phyloP scores from a whole-genome alignment of 2,113 vertebrate species.

The Agapornis roseicollis region DNA sequence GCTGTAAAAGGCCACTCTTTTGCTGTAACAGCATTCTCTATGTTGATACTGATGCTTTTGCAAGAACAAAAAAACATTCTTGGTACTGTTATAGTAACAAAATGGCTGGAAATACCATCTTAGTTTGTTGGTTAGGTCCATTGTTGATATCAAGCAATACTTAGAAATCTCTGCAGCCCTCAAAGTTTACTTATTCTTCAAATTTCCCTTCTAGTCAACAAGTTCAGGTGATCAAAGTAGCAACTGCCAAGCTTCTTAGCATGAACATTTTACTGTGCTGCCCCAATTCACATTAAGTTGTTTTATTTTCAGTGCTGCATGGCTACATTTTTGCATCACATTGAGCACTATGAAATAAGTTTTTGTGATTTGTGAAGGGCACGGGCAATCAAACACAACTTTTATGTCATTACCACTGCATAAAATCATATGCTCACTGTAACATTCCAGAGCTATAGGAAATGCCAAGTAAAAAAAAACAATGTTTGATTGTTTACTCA shows the following conservation, averaged over 20 bases:
- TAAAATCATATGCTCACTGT: not conserved
- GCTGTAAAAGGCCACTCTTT: not conserved
- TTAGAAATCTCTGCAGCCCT: not conserved
- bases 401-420: slow-evolving; percentile 2
- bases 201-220: not conserved
- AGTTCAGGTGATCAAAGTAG: not conserved
- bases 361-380: slow-evolving; percentile 48
- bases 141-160: not conserved
- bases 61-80: not conserved
- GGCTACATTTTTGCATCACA: slow-evolving; percentile 17
- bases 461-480: not conserved
- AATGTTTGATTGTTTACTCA: slow-evolving; percentile 8
- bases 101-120: not conserved
- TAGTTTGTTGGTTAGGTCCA: not conserved
- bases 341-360: slow-evolving; percentile 6
- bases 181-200: not conserved
- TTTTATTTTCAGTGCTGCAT: slow-evolving; percentile 21
- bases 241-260: not conserved
- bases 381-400: slow-evolving; percentile 35
- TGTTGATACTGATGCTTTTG: not conserved
- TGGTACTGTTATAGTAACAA: not conserved
- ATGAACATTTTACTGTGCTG: not conserved
- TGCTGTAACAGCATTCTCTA: not conserved
- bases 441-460: not conserved
- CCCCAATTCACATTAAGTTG: not conserved